Conservation (phyloP, 1,140 invertebrate genomes). For the Phortica variegata region DNA sequence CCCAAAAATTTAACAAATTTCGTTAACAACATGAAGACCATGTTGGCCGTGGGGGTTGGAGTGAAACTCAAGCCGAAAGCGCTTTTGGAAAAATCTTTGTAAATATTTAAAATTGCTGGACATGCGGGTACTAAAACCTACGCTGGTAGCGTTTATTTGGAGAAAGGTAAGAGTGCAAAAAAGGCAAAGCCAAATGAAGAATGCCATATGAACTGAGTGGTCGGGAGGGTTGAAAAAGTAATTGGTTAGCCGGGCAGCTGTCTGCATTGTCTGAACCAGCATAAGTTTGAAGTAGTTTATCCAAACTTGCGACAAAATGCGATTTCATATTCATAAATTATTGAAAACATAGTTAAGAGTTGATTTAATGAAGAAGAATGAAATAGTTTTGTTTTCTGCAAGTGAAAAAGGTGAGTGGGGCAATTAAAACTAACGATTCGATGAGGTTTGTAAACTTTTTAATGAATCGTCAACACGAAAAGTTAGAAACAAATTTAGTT, state of each 20-base stretch:
- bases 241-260: conserved; percentile 10
- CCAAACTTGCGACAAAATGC: conserved; percentile 45
- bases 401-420: too few species aligned
- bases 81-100: conserved; percentile 55
- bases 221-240: conserved; percentile 6
- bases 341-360: conserved; percentile 22
- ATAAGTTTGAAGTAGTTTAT: conserved; percentile 52
- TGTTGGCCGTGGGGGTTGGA: neutral
- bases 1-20: conserved; percentile 46
- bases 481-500: too few species aligned
- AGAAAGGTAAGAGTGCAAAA: conserved; percentile 4
- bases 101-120: conserved; percentile 49
- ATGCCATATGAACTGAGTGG: neutral
- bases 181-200: neutral
- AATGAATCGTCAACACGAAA: too few species aligned
- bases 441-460: too few species aligned
- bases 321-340: conserved; percentile 54
- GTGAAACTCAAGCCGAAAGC: conserved; percentile 45
- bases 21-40: conserved; percentile 19
- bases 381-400: too few species aligned
- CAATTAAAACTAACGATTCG: too few species aligned
- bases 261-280: conserved; percentile 7
- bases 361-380: too few species aligned
- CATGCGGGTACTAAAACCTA: conserved; percentile 49
- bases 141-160: conserved; percentile 1